Conservation (phyloP, 2,888 invertebrate species). For the Tachina grossa region DNA sequence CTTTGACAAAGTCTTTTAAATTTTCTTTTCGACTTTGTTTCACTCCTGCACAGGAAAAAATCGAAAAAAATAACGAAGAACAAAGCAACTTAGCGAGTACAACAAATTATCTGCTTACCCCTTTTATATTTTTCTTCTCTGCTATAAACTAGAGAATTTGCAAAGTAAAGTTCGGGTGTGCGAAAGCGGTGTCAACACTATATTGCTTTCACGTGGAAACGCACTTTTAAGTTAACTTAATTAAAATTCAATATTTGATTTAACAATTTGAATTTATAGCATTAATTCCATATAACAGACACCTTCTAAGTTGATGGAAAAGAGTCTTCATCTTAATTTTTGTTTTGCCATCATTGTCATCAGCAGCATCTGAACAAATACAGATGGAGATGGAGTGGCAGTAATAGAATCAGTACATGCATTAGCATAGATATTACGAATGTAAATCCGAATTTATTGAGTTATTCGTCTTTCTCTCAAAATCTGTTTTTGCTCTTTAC, state of each 20-base stretch:
- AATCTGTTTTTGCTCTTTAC: conserved; percentile 11
- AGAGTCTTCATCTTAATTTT: conserved; percentile 7
- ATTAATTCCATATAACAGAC: conserved; percentile 9
- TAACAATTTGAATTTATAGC: conserved; percentile 18
- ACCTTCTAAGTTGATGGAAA: background rate
- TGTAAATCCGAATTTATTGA: conserved; percentile 64
- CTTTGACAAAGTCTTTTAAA: too few relatives aligned
- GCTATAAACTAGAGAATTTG: too few relatives aligned
- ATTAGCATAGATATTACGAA: conserved; percentile 43
- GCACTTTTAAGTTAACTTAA: background rate
- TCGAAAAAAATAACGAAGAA: too few relatives aligned
- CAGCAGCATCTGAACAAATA: background rate
- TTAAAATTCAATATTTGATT: conserved; percentile 50
- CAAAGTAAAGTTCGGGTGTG: too few relatives aligned
- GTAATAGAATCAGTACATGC: background rate
- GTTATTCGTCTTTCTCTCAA: conserved; percentile 6
- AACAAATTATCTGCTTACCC: too few relatives aligned
- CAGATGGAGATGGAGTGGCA: background rate
- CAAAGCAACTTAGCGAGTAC: too few relatives aligned
- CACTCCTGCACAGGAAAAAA: too few relatives aligned
- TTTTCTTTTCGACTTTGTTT: too few relatives aligned
- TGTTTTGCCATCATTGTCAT: conserved; percentile 3
- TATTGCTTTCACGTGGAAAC: too few relatives aligned
- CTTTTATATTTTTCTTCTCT: too few relatives aligned
- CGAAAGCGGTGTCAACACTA: too few relatives aligned